Percentiles rank a stretch among this genome's conserved stretches.
Conservation (phyloP, 2,888 invertebrate species). For the Amphipyra berbera region DNA sequence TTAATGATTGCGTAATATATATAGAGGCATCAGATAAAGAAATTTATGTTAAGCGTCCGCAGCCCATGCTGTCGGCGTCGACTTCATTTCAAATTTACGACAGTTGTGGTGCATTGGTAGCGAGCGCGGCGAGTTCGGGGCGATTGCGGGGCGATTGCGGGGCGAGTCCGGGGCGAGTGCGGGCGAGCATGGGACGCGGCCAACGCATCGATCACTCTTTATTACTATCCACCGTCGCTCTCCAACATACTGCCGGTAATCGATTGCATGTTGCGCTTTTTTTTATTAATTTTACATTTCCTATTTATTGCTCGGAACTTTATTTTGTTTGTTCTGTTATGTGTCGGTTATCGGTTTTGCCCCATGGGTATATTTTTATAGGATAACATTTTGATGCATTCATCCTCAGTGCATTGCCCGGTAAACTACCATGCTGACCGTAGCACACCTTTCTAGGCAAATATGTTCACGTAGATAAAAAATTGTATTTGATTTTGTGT, state of each 20-base stretch:
- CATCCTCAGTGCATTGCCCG: no score
- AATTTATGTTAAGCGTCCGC: slow-evolving; percentile 63
- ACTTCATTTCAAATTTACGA: slow-evolving; percentile 73
- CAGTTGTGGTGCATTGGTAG: slow-evolving; percentile 45
- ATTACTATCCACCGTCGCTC: slow-evolving; percentile 49
- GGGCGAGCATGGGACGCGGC: slow-evolving; percentile 23
- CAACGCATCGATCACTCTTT: slow-evolving; percentile 63
- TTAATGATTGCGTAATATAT: slow-evolving; percentile 6
- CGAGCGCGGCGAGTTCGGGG: slow-evolving; percentile 2
- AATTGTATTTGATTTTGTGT: no score
- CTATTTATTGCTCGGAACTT: slow-evolving; percentile 44
- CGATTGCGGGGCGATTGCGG: slow-evolving; percentile 7
- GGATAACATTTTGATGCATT: no score
- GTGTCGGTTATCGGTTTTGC: slow-evolving; percentile 18
- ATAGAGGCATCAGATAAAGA: slow-evolving; percentile 62
- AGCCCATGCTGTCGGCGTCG: slow-evolving; percentile 59
- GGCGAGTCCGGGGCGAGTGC: slow-evolving; percentile 3
- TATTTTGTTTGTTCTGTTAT: slow-evolving; percentile 28
- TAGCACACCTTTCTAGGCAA: no score
- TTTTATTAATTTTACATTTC: slow-evolving; percentile 52
- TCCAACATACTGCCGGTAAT: slow-evolving; percentile 48
- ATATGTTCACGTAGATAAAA: no score
- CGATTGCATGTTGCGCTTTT: slow-evolving; percentile 44
- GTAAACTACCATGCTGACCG: neutral
- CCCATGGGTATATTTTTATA: no score